Conservation (phyloP, 2,888 invertebrate species). For the Eumerus sabulonum region DNA sequence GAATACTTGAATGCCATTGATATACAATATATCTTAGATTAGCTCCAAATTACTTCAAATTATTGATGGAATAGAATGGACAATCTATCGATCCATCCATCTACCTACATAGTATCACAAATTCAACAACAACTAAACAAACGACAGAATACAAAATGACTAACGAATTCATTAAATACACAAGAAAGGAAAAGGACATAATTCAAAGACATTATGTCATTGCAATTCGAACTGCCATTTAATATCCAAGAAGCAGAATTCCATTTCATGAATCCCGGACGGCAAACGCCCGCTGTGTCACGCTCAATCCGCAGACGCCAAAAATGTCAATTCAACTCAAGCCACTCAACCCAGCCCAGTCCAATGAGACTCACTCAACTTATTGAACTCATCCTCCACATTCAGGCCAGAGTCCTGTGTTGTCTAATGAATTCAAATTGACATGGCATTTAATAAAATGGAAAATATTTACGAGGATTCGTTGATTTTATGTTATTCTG, state of each 20-base stretch:
- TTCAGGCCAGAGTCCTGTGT: conserved; percentile 27
- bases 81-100: no score
- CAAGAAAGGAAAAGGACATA: conserved; percentile 8
- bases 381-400: neutral
- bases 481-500: conserved; percentile 58
- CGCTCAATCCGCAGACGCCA: neutral
- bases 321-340: neutral
- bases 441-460: conserved; percentile 58
- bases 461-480: conserved; percentile 62
- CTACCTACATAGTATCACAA: no score
- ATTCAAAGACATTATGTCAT: conserved; percentile 17
- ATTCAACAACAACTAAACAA: neutral
- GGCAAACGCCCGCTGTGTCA: conserved; percentile 2
- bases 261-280: conserved; percentile 12
- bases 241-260: conserved; percentile 30
- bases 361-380: no score
- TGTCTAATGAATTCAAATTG: conserved; percentile 59
- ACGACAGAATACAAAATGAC: conserved; percentile 26
- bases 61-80: no score
- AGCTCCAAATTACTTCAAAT: no score
- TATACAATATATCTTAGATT: no score
- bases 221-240: conserved; percentile 26
- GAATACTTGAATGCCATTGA: no score
- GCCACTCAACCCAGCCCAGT: no score
- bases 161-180: conserved; percentile 40